Base-by-base conservation (phyloP, 2,888 invertebrate genomes). In the Lymantria dispar region DNA sequence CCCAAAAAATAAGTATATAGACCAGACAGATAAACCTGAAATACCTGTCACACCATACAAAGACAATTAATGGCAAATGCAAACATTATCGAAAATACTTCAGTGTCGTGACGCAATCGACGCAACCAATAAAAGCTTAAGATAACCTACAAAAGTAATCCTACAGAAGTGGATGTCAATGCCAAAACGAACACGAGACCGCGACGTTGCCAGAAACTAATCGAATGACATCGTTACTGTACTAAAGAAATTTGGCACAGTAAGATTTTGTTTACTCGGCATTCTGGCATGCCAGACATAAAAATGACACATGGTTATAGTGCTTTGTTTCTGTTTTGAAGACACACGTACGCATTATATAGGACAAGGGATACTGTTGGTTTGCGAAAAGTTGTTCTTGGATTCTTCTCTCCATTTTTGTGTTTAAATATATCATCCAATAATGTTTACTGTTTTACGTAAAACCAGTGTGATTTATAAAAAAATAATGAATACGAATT, bases 61-160 rank as follows among this genome's bases (percentile, higher is more conserved):
- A 48, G 39, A 8, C 22, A 51, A 40, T 43, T 46, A 43, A 51
- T 47, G 46, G 46, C 50, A 14, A 43, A 43, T 43, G 38, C 14
- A 47, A 37, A 47, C 47, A 36, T 47, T 39, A 44, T 44, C 47
- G 40, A 41, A 43, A 44, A 39, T 44, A 51, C 30, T 44, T 22
- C 5, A 39, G 40, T 29, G 13, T 12, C 30, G 29, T 44, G 44
- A 51, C 36, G 51, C 41, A 51, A 51, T 8, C 22, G 29, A 12
- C 15, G n/a, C n/a, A n/a, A n/a, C n/a, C n/a, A 33, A 33, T 33
- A 33, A 22, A 22, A 33, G 33, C 33, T 29, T 37, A 43, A 15
- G 51, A 51, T 51, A 51, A 51, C 47, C 47, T 44, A 51, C 40
- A 44, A 47, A 47, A 47, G 47, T 47, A 44, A 52, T 48, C 45